Evolutionary conservation across 2,888 invertebrate species (phyloP).

Genomic region (Euplagia quadripunctaria): DNA sequence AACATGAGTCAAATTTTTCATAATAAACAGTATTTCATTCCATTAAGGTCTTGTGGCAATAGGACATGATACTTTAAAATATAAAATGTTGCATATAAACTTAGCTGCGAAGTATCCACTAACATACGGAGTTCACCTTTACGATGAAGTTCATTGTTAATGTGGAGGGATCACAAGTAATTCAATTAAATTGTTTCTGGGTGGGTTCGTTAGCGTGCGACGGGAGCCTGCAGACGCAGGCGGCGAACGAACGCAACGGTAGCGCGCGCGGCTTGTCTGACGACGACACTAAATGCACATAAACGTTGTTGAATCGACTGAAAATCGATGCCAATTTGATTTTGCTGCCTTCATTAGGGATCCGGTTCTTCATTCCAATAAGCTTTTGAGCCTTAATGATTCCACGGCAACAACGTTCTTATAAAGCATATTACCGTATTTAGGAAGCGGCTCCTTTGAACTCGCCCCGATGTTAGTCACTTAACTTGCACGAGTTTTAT

Average conservation of each 20-base stretch:
- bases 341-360: constrained; percentile 85
- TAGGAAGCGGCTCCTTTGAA: constrained; percentile 83
- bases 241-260: constrained; percentile 37
- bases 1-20: constrained; percentile 36
- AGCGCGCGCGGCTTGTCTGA: constrained; percentile 60
- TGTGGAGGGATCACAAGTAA: constrained; percentile 56
- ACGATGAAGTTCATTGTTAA: constrained; percentile 43
- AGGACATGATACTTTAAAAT: constrained; percentile 5
- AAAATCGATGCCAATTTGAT: constrained; percentile 85
- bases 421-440: constrained; percentile 81
- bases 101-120: neutral
- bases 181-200: constrained; percentile 68
- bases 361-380: constrained; percentile 85
- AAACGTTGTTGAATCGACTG: constrained; percentile 77
- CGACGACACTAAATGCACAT: constrained; percentile 76
- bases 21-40: constrained; percentile 28
- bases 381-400: constrained; percentile 81
- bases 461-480: constrained; percentile 65
- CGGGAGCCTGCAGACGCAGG: constrained; percentile 40
- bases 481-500: constrained; percentile 68
- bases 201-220: constrained; percentile 65
- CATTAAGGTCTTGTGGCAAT: constrained; percentile 16
- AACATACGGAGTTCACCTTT: constrained; percentile 28
- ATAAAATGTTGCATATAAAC: constrained; percentile 21
- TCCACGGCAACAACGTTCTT: constrained; percentile 81